Conservation (phyloP, 2,113 vertebrate genomes). For the Perognathus longimembris region DNA sequence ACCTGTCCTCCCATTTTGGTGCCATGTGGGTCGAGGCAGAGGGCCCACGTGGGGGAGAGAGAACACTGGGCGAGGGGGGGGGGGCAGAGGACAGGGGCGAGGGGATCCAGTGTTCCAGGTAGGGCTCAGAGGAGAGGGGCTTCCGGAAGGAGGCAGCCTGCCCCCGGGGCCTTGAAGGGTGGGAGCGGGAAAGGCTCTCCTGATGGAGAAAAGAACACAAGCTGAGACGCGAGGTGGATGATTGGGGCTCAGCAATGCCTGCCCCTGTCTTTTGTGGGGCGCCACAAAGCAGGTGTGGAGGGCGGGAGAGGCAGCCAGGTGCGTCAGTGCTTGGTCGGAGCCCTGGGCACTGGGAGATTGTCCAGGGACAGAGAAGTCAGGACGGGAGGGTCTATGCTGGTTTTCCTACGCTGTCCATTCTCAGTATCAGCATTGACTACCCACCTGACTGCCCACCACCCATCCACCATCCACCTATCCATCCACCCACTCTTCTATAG, state of each 20-base stretch:
- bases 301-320: neutral
- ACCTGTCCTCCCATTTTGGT: neutral
- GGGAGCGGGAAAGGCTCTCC: neutral
- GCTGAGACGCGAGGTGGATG: neutral
- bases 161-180: neutral
- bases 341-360: neutral
- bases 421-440: neutral
- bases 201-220: neutral
- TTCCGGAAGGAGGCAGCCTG: neutral
- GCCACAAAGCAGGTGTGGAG: too few species aligned
- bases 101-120: accelerated
- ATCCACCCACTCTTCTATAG: accelerated
- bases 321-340: neutral
- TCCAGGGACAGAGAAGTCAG: too few species aligned
- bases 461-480: neutral
- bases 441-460: neutral
- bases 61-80: accelerated
- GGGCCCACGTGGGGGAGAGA: neutral
- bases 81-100: neutral
- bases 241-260: too few species aligned
- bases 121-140: too few species aligned
- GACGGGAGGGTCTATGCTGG: neutral
- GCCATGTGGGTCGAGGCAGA: neutral
- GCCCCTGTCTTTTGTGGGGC: too few species aligned
- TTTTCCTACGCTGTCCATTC: neutral